phyloP scores from a whole-genome alignment of 2,888 invertebrate species.

The Drepana falcataria region DNA sequence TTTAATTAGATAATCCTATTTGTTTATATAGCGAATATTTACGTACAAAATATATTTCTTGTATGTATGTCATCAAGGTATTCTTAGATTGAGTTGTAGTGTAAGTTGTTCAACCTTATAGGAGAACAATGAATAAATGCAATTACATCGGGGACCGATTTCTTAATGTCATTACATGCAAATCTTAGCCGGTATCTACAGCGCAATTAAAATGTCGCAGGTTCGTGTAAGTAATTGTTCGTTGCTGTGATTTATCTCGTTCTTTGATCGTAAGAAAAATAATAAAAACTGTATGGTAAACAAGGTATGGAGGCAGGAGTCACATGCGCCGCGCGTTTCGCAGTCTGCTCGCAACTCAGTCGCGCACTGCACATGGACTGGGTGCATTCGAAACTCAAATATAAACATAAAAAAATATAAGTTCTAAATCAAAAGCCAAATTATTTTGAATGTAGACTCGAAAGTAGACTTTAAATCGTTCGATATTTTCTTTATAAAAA shows the following conservation, averaged over 20 bases:
- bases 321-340: conserved; percentile 23
- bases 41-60: too few relatives aligned
- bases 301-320: conserved; percentile 31
- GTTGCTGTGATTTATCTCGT: conserved; percentile 10
- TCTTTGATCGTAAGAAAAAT: conserved; percentile 12
- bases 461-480: background rate
- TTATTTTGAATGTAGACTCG: background rate
- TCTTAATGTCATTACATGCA: background rate
- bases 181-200: background rate
- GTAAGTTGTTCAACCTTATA: too few relatives aligned
- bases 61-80: too few relatives aligned
- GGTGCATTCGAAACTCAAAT: conserved; percentile 9
- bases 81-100: too few relatives aligned
- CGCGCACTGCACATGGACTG: conserved; percentile 40
- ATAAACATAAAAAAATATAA: background rate
- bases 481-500: too few relatives aligned
- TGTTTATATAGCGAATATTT: too few relatives aligned
- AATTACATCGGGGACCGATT: background rate
- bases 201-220: background rate
- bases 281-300: conserved; percentile 30
- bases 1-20: too few relatives aligned
- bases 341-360: conserved; percentile 48
- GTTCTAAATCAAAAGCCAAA: background rate
- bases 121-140: too few relatives aligned
- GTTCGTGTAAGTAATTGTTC: conserved; percentile 38